Percentiles rank a stretch among this genome's conserved stretches.
Conservation (phyloP, 2,113 vertebrate genomes). For the Aegithalos caudatus region DNA sequence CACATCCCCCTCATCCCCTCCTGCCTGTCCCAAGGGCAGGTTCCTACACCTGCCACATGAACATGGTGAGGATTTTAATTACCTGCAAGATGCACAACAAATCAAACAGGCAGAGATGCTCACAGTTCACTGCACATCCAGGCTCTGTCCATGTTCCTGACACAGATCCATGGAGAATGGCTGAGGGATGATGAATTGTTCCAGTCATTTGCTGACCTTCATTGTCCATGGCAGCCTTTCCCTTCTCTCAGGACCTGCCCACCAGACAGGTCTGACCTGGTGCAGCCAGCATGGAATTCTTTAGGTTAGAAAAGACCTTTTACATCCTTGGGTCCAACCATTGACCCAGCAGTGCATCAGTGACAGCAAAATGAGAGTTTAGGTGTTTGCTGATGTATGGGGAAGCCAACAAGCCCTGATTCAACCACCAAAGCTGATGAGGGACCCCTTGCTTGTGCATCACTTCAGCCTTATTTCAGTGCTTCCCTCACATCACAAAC, state of each 20-base stretch:
- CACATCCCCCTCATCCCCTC: neutral
- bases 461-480: fast-evolving
- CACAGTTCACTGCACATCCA: fast-evolving
- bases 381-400: neutral
- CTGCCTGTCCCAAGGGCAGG: neutral
- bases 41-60: fast-evolving
- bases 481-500: neutral
- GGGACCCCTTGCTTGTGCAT: fast-evolving
- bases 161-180: fast-evolving
- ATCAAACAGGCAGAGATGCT: neutral
- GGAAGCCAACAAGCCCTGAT: neutral
- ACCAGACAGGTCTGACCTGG: neutral
- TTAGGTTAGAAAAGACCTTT: neutral
- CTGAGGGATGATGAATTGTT: fast-evolving
- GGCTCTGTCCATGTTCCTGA: fast-evolving
- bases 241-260: neutral
- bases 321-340: neutral
- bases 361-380: neutral
- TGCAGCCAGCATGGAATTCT: neutral
- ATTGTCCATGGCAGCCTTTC: neutral
- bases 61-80: neutral
- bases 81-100: neutral
- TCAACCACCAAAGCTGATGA: fast-evolving
- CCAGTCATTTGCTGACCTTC: too few species aligned
- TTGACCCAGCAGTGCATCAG: too few species aligned